phyloP scores from a whole-genome alignment of 2,113 vertebrate species.

The Sinocyclocheilus grahami region DNA sequence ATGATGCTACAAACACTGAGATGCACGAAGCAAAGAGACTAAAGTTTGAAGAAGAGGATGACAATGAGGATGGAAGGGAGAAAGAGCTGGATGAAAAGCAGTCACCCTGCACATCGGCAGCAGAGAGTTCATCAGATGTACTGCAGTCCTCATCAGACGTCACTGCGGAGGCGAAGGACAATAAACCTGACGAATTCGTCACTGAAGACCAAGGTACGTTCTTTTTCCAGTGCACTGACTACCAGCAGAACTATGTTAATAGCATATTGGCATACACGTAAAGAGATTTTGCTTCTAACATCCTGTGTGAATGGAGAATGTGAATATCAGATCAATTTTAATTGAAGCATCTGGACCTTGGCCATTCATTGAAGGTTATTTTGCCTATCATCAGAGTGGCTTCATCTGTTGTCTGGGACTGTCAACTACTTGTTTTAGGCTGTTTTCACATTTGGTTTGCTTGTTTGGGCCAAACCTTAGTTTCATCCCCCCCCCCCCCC shows the following conservation, averaged over 20 bases:
- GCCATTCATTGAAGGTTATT: background rate
- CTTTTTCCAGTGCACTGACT: background rate
- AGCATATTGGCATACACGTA: background rate
- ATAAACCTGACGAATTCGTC: slow-evolving; percentile 64
- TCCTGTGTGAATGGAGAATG: background rate
- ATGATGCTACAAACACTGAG: slow-evolving; percentile 74
- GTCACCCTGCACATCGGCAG: slow-evolving; percentile 67
- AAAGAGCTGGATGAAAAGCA: slow-evolving; percentile 72
- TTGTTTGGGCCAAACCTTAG: background rate
- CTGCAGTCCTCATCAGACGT: slow-evolving; percentile 74
- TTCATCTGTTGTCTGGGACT: background rate
- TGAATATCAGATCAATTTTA: background rate
- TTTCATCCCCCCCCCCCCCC: background rate
- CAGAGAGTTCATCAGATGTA: slow-evolving; percentile 73
- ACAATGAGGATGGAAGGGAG: slow-evolving; percentile 56
- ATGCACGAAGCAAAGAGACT: slow-evolving; percentile 88
- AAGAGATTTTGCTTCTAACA: background rate
- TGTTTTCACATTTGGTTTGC: background rate
- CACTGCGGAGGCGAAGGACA: slow-evolving; percentile 71
- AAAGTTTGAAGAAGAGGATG: slow-evolving; percentile 76
- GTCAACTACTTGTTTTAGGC: background rate
- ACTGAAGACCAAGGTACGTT: slow-evolving; percentile 78
- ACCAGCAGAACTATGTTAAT: background rate
- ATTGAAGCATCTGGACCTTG: background rate
- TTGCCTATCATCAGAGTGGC: no score